Evolutionary conservation across 2,113 vertebrate species (phyloP).

Genomic region (Nesogale talazaci): DNA sequence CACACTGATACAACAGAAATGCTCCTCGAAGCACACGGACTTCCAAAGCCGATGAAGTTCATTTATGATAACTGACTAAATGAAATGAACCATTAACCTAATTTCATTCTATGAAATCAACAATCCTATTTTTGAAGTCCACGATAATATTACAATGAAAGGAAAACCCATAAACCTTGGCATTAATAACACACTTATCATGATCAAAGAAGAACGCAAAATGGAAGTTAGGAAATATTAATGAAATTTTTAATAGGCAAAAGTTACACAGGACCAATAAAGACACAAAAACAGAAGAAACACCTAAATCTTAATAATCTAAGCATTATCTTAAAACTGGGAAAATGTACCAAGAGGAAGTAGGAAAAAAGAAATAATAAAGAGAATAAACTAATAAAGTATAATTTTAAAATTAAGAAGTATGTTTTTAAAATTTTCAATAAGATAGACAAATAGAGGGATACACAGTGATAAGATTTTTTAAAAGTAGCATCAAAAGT

Average conservation of each 20-base stretch:
- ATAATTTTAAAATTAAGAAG: no score
- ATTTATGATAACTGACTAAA: neutral
- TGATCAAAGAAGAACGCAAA: constrained; percentile 30
- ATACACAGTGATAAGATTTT: neutral
- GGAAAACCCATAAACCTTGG: neutral
- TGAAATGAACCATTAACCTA: neutral
- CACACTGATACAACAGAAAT: constrained; percentile 15
- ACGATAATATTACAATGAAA: neutral
- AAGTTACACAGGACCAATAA: neutral
- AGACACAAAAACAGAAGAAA: neutral
- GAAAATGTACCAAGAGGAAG: no score
- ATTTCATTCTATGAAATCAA: neutral
- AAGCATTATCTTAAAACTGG: no score
- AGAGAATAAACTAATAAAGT: no score
- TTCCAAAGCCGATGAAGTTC: no score
- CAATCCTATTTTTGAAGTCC: neutral
- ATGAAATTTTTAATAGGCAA: neutral
- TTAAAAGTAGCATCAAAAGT: neutral
- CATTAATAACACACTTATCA: neutral
- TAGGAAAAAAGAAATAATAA: no score
- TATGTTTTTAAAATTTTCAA: neutral
- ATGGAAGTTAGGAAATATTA: neutral
- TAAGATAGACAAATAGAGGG: neutral
- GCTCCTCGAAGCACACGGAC: neutral
- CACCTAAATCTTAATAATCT: no score